Evolutionary conservation across 53 echinoderm and acorn worm genomes (phyloP).

Genomic region (Apostichopus leukothele): DNA sequence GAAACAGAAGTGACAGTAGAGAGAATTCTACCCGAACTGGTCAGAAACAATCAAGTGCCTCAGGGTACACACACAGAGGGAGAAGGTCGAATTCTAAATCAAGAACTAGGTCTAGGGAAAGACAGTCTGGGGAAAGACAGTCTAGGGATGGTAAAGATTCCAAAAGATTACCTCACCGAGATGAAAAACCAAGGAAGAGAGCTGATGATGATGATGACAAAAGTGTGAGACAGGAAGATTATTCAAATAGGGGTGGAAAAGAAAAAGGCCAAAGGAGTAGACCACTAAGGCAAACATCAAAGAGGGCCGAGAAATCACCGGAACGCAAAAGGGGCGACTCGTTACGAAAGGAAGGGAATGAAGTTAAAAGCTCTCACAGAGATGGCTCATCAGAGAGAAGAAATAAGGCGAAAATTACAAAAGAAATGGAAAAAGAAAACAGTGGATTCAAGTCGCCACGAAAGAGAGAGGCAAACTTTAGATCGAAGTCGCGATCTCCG

Average conservation of each 20-base stretch:
- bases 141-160: background rate
- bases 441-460: background rate
- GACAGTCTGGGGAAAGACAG: background rate
- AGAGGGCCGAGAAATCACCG: background rate
- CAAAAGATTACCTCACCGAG: background rate
- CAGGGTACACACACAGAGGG: background rate
- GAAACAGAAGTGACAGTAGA: background rate
- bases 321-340: background rate
- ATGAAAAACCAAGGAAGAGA: slow-evolving; percentile 5
- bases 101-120: slow-evolving; percentile 8
- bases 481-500: background rate
- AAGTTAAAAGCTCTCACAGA: slow-evolving; percentile 1
- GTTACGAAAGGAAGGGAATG: background rate
- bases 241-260: background rate
- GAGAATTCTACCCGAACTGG: background rate
- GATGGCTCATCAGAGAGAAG: background rate
- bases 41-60: background rate
- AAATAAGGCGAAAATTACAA: background rate
- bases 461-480: background rate
- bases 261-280: background rate
- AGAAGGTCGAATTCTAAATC: slow-evolving; percentile 12
- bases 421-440: background rate
- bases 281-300: background rate
- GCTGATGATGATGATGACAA: background rate
- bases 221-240: background rate